These are phyloP conservation scores for Trialeurodes vaporariorum DNA, from an alignment of 1,140 invertebrate genomes.

Conservation along the genomic window DNA sequence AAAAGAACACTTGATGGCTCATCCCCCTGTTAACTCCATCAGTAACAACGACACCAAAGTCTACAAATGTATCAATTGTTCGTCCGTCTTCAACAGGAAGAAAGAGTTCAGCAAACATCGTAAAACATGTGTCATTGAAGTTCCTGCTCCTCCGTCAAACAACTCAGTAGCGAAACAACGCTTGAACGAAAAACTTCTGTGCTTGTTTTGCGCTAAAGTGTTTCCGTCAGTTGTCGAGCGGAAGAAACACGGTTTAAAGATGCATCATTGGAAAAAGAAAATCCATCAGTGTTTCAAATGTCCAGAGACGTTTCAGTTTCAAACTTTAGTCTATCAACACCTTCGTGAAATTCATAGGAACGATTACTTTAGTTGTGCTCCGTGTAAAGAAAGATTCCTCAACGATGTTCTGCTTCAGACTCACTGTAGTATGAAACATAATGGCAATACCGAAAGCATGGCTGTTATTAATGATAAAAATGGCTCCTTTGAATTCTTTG, in stretches of 20 bases:
- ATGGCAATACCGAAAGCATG: neutral
- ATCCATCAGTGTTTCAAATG: slow-evolving; percentile 24
- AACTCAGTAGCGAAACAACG: slow-evolving; percentile 1
- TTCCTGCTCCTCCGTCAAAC: slow-evolving; percentile 1
- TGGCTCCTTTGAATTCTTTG: neutral
- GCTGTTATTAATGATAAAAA: neutral
- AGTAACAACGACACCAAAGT: slow-evolving; percentile 10
- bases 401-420: neutral
- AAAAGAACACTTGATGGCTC: slow-evolving; percentile 27
- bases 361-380: slow-evolving; percentile 22
- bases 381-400: slow-evolving; percentile 24
- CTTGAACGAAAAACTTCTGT: slow-evolving; percentile 8
- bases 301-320: slow-evolving; percentile 20
- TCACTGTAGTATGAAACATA: neutral
- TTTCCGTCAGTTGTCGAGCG: slow-evolving; percentile 19
- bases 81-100: slow-evolving; percentile 13
- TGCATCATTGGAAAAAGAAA: slow-evolving; percentile 23
- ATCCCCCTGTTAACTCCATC: slow-evolving; percentile 20
- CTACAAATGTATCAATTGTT: slow-evolving; percentile 18
- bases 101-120: slow-evolving; percentile 12
- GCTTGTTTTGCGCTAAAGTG: slow-evolving; percentile 26
- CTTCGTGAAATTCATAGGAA: slow-evolving; percentile 15
- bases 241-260: slow-evolving; percentile 22
- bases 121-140: slow-evolving; percentile 15
- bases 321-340: slow-evolving; percentile 19